Base-by-base conservation (phyloP, 2,888 invertebrate species). In the Lydus trimaculatus region DNA sequence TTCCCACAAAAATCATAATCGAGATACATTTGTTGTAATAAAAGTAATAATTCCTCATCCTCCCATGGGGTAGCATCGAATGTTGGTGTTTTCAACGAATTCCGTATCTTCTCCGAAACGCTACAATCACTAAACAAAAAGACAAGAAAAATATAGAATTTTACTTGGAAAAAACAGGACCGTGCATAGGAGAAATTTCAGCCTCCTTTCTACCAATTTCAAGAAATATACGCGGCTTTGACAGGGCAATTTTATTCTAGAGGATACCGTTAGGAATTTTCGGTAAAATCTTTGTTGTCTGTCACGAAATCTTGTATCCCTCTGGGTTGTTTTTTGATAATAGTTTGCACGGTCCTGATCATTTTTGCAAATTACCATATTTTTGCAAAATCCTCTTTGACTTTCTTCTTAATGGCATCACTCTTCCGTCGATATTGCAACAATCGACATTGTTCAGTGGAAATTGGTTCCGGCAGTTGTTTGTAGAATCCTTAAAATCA, bases 1-100 rank as follows among this genome's bases (percentile, higher is more conserved):
- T 91, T 92, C 74, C 90, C 87, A 73, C 91, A 89, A 80, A 94
- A 89, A 76, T 91, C 91, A 81, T 94, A 88, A 83, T 94, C 94
- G 76, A 92, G 87, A 87, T 91, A 94, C 94, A 94, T 94, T 79
- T 92, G 92, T 84, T 93, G 91, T 79, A 94, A 87, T 76, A 94
- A 88, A 71, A 93, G 87, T 61, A 94, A 87, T 72, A 94, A 89
- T 84, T 94, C 94, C 74, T 92, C 91, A 84, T 94, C 94, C 76
- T 93, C 91, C 92, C 93, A 94, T 78, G 92, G 92, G 85, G 92
- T 90, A 70, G 93, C 93, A 85, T 94, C 94, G 85, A 94, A 94
- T 39, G 92, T 89, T 1, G 91, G 90, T 80, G 90, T 89, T 68
- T 90, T 87, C 67, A 92, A 85, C 85, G 90, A 89, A 77, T 90